Evolutionary conservation across 2,113 vertebrate species (phyloP), one percentile per base, ranked within the genome.

Genomic region (Plestiodon gilberti): DNA sequence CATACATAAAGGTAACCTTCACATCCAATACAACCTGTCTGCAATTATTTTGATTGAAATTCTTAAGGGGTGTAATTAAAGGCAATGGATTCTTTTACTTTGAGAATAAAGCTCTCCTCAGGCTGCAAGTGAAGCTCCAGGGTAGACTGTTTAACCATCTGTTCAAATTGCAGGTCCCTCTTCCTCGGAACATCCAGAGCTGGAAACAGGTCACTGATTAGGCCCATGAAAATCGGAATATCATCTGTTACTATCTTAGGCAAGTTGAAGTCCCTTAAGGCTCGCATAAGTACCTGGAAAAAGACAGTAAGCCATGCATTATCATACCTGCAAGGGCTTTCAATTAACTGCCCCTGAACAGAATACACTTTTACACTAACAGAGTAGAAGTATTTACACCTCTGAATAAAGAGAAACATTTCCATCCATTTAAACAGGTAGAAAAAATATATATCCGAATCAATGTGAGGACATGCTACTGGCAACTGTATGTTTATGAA

Each of bases 161-260:
- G 96, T 85, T 99, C 98, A 93, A 97, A 97, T 82, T 97, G 92
- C 35, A 90, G 89, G 67, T 96, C 96, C 86, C 95, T 95, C 83
- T 89, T 96, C 91, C 97, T 96, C 6, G 87, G 96, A 80, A 97
- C 96, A 73, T 97, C 97, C 89, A 99, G 83, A 78, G 96, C 94
- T 88, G 96, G 97, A 93, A 99, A 98, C 86, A 98, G 95, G 95
- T 99, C 98, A 33, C 95, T 92, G 28, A 98, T 93, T 82, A 99
- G 90, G 73, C 97, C 96, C 92, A 93, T 92, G 89, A 98, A 98
- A 92, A 98, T 88, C 2, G 95, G 94, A 48, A 97, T 91, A 90
- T 99, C 98, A 73, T 98, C 98, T 1, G 96, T 97, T 89, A 98
- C 96, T 82, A 97, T 97, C 94, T 98, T 97, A 78, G 97, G 97